These are phyloP conservation scores for Petrophora chlorosata DNA, from an alignment of 2,888 invertebrate species.

Conservation along the genomic window DNA sequence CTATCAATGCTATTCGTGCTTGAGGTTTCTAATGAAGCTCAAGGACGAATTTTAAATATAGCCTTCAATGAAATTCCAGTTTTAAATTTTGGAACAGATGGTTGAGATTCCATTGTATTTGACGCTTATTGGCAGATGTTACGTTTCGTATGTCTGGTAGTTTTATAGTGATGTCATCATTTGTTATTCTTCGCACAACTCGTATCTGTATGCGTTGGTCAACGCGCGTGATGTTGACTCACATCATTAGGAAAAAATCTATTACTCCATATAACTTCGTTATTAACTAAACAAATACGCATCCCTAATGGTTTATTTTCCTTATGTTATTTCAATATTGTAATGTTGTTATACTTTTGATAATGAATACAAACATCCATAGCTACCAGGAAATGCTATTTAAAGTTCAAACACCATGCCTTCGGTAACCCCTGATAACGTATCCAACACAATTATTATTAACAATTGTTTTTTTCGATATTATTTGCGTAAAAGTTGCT, in stretches of 20 bases:
- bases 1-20: conserved; percentile 20
- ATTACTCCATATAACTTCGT: conserved; percentile 17
- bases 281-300: conserved; percentile 41
- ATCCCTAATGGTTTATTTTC: too few relatives aligned
- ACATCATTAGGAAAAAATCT: conserved; percentile 55
- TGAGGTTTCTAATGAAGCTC: conserved; percentile 47
- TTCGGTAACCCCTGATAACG: too few relatives aligned
- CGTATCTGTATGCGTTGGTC: conserved; percentile 52
- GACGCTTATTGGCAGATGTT: conserved; percentile 23
- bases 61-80: conserved; percentile 45
- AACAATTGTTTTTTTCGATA: too few relatives aligned
- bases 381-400: too few relatives aligned
- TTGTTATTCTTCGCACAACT: conserved; percentile 69
- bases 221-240: conserved; percentile 62
- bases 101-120: conserved; percentile 43
- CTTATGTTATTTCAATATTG: too few relatives aligned
- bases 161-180: conserved; percentile 73
- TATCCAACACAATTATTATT: too few relatives aligned
- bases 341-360: too few relatives aligned
- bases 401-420: too few relatives aligned
- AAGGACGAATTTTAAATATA: conserved; percentile 51
- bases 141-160: conserved; percentile 18
- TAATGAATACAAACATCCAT: too few relatives aligned
- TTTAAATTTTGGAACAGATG: conserved; percentile 43
- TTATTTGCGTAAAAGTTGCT: too few relatives aligned